phyloP scores from a whole-genome alignment of 1,140 invertebrate genomes.

The Cydia strobilella region DNA sequence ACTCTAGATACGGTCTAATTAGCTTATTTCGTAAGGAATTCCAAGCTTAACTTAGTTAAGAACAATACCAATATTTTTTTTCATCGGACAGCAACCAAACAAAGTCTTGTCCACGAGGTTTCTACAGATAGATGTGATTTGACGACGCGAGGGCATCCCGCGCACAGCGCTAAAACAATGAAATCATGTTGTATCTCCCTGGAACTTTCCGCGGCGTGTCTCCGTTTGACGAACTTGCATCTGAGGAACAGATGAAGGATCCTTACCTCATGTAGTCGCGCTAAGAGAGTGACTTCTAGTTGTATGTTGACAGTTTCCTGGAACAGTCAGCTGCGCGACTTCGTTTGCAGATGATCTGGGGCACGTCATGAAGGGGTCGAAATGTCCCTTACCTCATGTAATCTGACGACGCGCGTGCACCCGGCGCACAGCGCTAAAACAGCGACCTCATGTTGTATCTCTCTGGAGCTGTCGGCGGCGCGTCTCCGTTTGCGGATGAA shows the following conservation, averaged over 20 bases:
- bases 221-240: constrained; percentile 95
- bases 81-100: too few species aligned
- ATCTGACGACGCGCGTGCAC: constrained; percentile 89
- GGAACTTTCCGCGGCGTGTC: constrained; percentile 89
- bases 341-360: constrained; percentile 96
- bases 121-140: too few species aligned
- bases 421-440: constrained; percentile 91
- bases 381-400: constrained; percentile 86
- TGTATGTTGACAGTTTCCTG: constrained; percentile 71
- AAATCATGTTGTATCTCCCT: constrained; percentile 81
- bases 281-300: constrained; percentile 88
- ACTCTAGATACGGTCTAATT: too few species aligned
- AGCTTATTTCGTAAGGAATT: too few species aligned
- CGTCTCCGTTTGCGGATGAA: constrained; percentile 94
- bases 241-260: too few species aligned
- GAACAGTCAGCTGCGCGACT: constrained; percentile 89
- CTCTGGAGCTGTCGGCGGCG: constrained; percentile 88
- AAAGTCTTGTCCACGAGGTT: too few species aligned
- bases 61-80: too few species aligned
- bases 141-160: constrained; percentile 86
- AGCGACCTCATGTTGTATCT: constrained; percentile 94
- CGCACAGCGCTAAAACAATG: constrained; percentile 91
- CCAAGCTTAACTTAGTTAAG: too few species aligned
- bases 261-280: constrained; percentile 90
- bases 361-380: too few species aligned